These are phyloP conservation scores for Manis crassicaudata DNA, from an alignment of 2,797 vertebrate genomes.

Conservation along the genomic window DNA sequence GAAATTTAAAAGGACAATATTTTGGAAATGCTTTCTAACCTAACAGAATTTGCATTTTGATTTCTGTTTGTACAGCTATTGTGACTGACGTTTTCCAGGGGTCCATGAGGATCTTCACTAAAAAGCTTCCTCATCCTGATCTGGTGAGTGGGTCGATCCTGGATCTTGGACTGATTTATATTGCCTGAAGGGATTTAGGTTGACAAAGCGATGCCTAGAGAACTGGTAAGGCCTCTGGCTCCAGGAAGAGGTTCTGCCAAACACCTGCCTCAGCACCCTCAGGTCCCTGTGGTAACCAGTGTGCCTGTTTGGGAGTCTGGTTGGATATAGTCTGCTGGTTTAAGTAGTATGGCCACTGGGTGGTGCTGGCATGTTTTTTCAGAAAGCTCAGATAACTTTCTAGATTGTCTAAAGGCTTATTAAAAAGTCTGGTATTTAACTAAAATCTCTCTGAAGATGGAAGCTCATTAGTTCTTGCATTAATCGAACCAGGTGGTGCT, in stretches of 20 bases:
- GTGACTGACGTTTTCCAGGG: slow-evolving; percentile 97
- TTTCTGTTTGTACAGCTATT: slow-evolving; percentile 87
- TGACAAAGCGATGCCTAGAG: background rate
- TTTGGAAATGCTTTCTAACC: background rate
- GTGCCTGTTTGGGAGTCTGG: background rate
- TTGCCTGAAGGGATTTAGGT: background rate
- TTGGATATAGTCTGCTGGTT: background rate
- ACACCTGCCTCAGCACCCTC: background rate
- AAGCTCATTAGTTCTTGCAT: background rate
- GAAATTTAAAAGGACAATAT: background rate
- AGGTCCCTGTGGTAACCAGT: background rate
- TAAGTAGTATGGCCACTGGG: background rate
- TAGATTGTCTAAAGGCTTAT: background rate
- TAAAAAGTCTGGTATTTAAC: background rate
- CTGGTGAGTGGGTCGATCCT: slow-evolving; percentile 87
- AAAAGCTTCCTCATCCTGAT: slow-evolving; percentile 97
- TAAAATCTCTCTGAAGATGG: background rate
- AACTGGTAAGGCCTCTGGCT: background rate
- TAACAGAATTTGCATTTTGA: slow-evolving; percentile 25
- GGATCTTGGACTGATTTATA: background rate
- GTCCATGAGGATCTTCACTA: slow-evolving; percentile 98
- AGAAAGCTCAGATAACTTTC: slow-evolving; percentile 1
- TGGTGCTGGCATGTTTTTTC: slow-evolving; percentile 2
- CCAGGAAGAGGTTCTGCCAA: background rate
- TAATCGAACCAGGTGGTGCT: background rate